These are phyloP conservation scores for Meloe dianella DNA, from an alignment of 2,888 invertebrate genomes.

Conservation along the genomic window DNA sequence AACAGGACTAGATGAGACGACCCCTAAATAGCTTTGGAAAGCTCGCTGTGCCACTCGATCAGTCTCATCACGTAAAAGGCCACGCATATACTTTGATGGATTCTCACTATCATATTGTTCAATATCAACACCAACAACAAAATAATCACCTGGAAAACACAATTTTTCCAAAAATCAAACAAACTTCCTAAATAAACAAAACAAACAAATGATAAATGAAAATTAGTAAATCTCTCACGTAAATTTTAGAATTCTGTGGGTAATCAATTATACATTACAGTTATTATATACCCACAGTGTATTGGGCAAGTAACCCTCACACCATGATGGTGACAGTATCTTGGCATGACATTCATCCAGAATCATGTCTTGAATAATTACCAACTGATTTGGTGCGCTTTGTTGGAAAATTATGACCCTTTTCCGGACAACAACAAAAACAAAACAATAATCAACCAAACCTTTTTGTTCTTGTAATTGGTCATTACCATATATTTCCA, in stretches of 20 bases:
- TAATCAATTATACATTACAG: slow-evolving; percentile 12
- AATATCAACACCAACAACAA: slow-evolving; percentile 89
- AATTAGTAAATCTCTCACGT: slow-evolving; percentile 7
- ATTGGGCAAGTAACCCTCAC: neutral
- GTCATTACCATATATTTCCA: no score
- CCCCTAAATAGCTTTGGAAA: slow-evolving; percentile 82
- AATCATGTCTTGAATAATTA: slow-evolving; percentile 13
- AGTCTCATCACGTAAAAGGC: slow-evolving; percentile 70
- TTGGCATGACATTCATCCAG: neutral
- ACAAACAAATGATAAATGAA: neutral
- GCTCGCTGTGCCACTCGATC: slow-evolving; percentile 70
- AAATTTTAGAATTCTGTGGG: neutral
- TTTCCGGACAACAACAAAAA: neutral
- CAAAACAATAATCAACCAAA: no score
- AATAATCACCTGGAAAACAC: slow-evolving; percentile 79
- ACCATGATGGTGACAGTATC: neutral
- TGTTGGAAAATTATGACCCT: neutral
- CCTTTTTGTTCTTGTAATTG: neutral
- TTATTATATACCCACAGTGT: neutral
- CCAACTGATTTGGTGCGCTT: neutral
- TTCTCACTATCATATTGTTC: slow-evolving; percentile 82
- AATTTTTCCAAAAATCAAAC: neutral
- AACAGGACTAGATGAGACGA: slow-evolving; percentile 77
- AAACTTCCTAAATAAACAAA: neutral
- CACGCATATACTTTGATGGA: slow-evolving; percentile 81